Evolutionary conservation across 2,113 vertebrate species (phyloP).

Genomic region (cat (Felis catus)): DNA sequence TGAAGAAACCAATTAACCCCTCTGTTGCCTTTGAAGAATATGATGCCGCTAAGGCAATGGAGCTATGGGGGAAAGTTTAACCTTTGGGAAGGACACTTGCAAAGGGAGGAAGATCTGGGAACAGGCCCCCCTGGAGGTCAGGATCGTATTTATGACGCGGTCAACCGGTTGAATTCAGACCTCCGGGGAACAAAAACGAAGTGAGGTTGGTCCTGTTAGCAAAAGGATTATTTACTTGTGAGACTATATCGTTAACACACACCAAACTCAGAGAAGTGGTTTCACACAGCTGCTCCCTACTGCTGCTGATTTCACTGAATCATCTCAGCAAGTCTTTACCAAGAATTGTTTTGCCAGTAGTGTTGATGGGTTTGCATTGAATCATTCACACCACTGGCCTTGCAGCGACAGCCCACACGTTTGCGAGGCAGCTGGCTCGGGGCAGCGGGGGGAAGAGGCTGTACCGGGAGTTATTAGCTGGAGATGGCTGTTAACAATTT

Average conservation of each 20-base stretch:
- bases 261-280: background rate
- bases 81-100: background rate
- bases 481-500: background rate
- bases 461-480: background rate
- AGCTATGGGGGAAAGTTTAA: background rate
- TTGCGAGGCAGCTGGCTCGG: background rate
- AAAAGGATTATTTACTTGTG: background rate
- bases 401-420: background rate
- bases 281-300: background rate
- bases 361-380: background rate
- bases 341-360: background rate
- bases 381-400: background rate
- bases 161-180: background rate
- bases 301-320: background rate
- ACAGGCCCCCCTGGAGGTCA: background rate
- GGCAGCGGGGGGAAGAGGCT: background rate
- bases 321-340: background rate
- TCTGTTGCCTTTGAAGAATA: slow-evolving; percentile 48
- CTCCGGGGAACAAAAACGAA: background rate
- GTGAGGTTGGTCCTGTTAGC: background rate
- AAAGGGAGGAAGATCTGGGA: background rate
- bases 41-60: background rate
- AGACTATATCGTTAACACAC: background rate
- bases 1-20: slow-evolving; percentile 62
- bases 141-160: background rate